These are phyloP conservation scores for Peucedramus taeniatus DNA, from an alignment of 2,113 vertebrate species.

Conservation along the genomic window DNA sequence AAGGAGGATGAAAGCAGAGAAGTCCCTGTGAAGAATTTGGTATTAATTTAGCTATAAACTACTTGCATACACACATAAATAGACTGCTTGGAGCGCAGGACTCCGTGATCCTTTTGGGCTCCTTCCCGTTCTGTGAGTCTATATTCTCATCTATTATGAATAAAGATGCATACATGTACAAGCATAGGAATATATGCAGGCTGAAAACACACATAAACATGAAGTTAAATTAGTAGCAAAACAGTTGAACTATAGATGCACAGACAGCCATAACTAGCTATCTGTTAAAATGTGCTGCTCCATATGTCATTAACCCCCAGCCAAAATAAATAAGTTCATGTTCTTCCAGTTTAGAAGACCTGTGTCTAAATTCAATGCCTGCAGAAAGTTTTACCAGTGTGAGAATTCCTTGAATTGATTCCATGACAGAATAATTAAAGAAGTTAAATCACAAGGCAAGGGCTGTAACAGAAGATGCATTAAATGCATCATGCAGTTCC, in stretches of 20 bases:
- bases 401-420: neutral
- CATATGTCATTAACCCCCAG: neutral
- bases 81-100: neutral
- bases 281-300: neutral
- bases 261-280: neutral
- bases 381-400: neutral
- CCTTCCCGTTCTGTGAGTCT: neutral
- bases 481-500: neutral
- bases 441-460: neutral
- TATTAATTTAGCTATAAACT: neutral
- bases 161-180: neutral
- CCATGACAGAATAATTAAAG: neutral
- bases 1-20: neutral
- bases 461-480: neutral
- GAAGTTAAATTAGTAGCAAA: neutral
- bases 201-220: neutral
- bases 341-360: neutral
- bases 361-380: rapidly evolving
- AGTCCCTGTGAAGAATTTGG: neutral
- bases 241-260: rapidly evolving
- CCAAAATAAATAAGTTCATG: neutral
- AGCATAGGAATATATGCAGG: neutral
- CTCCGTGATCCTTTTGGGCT: rapidly evolving
- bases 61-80: neutral
- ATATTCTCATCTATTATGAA: neutral